Evolutionary conservation across 64 coral and sea anemone genomes (phyloP), one percentile per base, ranked within the genome.

Genomic region (Anthopleura sola): DNA sequence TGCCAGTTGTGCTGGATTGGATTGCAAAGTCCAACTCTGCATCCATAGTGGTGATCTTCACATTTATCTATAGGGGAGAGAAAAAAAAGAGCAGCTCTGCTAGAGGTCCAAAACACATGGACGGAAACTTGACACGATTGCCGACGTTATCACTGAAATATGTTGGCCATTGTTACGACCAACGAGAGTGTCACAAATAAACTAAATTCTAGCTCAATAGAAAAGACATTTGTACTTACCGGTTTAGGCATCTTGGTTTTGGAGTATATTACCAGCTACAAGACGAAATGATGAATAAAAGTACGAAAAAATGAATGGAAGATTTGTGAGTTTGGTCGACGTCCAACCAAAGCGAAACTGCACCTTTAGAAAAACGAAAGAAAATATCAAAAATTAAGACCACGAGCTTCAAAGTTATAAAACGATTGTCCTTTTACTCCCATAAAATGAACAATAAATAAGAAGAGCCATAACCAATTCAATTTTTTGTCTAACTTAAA

Each of bases 21-120:
- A 99, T 99, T 28, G 97, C 97, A 77, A 99, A 99, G 28, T 99
- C 97, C 17, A 99, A 24, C 58, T 99, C 97, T 0, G 97, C 97
- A 80, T 99, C 97, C 92, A 95, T 91, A 0, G 92, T 94, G 0
- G 97, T 94, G 23, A 99, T 93, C 10, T 92, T 89, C 28, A 99
- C 97, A 80, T 95, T 99, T 80, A 94, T 40, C 97, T 99, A 91
- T 24, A 81, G 20, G 44, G 20, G 47, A 79, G 24, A 79, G 44
- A 17, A 11, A 14, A n/a, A 77, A 44, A 71, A 14, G 23, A 12
- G n/a, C n/a, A 32, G 14, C 8, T 71, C 28, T 32, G 12, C 28
- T 12, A 24, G n/a, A 28, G 11, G 29, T 32, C 31, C 66, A 10
- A 36, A 90, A 75, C 68, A 84, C 81, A 74, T 54, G 40, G 84